Conservation (phyloP, 1,140 invertebrate species). For the Drosophila hydei region DNA sequence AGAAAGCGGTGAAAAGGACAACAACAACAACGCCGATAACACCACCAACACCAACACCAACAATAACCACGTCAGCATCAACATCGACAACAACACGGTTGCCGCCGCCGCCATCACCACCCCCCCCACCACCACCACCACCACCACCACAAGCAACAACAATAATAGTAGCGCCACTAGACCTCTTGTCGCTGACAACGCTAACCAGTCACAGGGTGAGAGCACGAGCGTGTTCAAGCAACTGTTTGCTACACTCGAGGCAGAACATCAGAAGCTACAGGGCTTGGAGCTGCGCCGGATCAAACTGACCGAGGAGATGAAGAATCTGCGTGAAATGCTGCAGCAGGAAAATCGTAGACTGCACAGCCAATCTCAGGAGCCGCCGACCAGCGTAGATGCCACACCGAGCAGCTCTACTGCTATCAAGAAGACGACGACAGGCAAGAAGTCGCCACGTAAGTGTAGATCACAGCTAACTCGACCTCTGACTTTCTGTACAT, state of each 20-base stretch:
- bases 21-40: neutral
- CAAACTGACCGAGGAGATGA: constrained; percentile 38
- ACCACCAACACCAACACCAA: too few species aligned
- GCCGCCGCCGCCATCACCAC: neutral
- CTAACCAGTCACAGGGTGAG: neutral
- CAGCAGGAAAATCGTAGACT: constrained; percentile 26
- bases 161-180: neutral
- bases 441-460: neutral
- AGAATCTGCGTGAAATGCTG: constrained; percentile 21
- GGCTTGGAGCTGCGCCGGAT: constrained; percentile 32
- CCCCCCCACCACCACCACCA: too few species aligned
- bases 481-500: neutral
- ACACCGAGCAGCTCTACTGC: neutral
- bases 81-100: neutral
- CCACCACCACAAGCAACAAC: too few species aligned
- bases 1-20: neutral
- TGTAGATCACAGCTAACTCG: neutral
- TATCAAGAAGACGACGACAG: neutral
- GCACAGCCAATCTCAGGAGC: neutral
- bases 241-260: constrained; percentile 42
- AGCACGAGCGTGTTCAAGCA: constrained; percentile 15
- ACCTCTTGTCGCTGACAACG: neutral
- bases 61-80: neutral
- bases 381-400: neutral
- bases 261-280: constrained; percentile 41